Percentiles rank a stretch among this genome's conserved stretches.
Conservation (phyloP, 2,113 vertebrate genomes). For the Procapra przewalskii region DNA sequence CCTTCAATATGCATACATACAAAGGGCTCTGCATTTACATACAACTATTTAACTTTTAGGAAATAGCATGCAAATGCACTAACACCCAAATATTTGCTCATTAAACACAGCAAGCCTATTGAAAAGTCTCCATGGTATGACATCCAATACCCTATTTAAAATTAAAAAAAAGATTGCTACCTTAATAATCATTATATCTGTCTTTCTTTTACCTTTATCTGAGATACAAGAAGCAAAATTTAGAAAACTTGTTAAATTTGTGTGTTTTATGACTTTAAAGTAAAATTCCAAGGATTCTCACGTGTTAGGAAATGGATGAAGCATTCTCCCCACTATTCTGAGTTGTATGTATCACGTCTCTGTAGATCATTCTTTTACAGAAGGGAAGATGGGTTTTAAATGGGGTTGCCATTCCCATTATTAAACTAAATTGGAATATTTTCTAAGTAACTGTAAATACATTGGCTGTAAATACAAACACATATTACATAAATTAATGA, state of each 20-base stretch:
- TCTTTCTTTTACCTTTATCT: not conserved
- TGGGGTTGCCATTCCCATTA: not conserved
- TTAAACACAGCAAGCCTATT: not conserved
- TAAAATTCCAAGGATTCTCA: not conserved
- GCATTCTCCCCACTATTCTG: not conserved
- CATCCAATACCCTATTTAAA: not conserved
- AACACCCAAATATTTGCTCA: not conserved
- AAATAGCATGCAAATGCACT: not conserved
- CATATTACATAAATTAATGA: not conserved
- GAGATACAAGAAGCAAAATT: not conserved
- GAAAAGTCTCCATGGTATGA: not conserved
- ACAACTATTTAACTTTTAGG: not conserved
- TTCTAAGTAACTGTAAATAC: not conserved
- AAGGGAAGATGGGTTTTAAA: not conserved
- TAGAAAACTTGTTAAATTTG: not conserved
- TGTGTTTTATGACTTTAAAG: not conserved
- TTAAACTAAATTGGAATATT: conserved; percentile 1
- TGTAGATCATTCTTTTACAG: not conserved
- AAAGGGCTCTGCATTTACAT: not conserved
- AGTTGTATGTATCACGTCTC: not conserved
- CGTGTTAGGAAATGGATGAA: not conserved
- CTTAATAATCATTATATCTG: not conserved
- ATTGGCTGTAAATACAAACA: not conserved
- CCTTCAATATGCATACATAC: too few relatives aligned
- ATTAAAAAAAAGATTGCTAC: not conserved